Conservation (phyloP, 2,797 vertebrate genomes). For the Acanthis flammea region DNA sequence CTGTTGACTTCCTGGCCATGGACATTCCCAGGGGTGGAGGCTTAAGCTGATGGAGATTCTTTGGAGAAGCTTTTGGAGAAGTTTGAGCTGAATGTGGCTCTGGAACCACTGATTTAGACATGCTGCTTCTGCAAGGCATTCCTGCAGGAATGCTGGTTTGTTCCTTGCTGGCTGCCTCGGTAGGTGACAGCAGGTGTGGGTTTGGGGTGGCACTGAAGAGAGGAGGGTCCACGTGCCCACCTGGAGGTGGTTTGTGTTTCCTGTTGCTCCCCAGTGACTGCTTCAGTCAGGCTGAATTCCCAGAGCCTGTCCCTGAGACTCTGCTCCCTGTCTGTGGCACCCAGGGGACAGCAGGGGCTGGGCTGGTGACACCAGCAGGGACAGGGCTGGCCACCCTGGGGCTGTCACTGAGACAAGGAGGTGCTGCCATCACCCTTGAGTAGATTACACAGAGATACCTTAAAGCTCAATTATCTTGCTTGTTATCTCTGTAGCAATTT, state of each 20-base stretch:
- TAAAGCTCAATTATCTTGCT: slow-evolving; percentile 3
- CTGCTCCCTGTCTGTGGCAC: not conserved
- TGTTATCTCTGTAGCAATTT: not conserved
- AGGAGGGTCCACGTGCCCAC: not conserved
- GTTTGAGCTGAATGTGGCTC: accelerated
- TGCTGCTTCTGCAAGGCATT: not conserved
- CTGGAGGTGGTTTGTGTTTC: not conserved
- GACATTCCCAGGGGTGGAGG: not conserved
- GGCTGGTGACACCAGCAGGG: not conserved
- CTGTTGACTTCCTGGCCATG: not conserved
- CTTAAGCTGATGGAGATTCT: not conserved
- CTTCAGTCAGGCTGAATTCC: not conserved
- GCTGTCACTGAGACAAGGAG: not conserved
- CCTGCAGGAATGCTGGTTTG: accelerated
- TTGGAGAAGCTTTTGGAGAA: not conserved
- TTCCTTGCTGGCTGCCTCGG: not conserved
- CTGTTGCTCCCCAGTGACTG: not conserved
- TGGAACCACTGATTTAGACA: not conserved
- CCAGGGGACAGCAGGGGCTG: not conserved
- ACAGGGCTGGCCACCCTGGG: not conserved
- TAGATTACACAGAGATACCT: not conserved
- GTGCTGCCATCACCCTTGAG: not conserved
- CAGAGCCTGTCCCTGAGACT: not conserved
- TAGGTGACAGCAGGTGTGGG: accelerated
- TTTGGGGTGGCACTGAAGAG: not conserved